Conservation (phyloP, 2,888 invertebrate genomes). For the Isoperla grammatica region DNA sequence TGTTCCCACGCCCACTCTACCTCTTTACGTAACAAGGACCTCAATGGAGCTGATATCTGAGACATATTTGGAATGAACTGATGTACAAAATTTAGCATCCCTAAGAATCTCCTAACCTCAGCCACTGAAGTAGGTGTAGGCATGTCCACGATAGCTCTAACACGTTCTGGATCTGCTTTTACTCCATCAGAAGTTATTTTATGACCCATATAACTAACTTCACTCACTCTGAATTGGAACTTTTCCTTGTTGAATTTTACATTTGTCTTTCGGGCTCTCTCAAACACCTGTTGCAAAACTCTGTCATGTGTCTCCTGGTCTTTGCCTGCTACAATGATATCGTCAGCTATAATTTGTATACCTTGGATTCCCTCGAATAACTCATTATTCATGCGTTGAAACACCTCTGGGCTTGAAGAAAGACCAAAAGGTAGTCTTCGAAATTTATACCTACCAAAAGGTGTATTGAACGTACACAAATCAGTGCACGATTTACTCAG, state of each 20-base stretch:
- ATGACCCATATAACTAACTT: constrained; percentile 19
- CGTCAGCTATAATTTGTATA: neutral
- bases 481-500: too few relatives aligned
- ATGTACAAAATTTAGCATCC: constrained; percentile 34
- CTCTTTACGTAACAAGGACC: neutral
- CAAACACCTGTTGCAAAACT: neutral
- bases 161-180: constrained; percentile 17
- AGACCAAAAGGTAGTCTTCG: neutral
- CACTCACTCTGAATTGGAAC: neutral
- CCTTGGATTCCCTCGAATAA: neutral
- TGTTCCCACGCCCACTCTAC: neutral
- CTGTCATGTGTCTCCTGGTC: neutral
- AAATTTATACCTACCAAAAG: neutral
- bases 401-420: neutral
- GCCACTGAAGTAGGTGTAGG: neutral
- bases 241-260: neutral
- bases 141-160: constrained; percentile 17
- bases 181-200: constrained; percentile 18
- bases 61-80: constrained; percentile 34
- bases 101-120: constrained; percentile 33
- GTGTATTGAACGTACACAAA: neutral
- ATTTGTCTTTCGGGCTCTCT: neutral
- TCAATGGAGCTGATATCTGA: neutral
- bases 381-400: neutral
- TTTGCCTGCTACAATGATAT: neutral